Base-by-base conservation (phyloP, 2,113 vertebrate species). In the Nerophis lumbriciformis region DNA sequence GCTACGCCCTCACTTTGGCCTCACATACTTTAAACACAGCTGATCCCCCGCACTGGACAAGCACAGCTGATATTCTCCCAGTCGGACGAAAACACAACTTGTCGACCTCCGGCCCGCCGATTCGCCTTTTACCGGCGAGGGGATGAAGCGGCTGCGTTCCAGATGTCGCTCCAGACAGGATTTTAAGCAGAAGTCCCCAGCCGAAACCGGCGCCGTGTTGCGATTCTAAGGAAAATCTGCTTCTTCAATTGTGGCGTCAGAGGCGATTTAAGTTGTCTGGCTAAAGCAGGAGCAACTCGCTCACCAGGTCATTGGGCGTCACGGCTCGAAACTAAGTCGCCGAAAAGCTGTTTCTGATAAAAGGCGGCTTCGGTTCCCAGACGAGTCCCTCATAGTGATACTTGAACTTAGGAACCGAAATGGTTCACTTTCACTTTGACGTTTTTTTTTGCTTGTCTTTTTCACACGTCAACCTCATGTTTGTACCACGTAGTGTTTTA, bases 41-140 rank as follows among this genome's bases (percentile, higher is more conserved):
- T 63, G 21, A 73, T 52, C 16, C 79, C 68, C 54, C 8, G 71
- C 56, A 71, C 73, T 77, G 74, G 80, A 37, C n/a, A 16, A 61
- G 48, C 47, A 76, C 71, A 67, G 65, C 75, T 78, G 77, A 78
- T 72, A 59, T 63, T 56, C 39, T 48, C 66, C 51, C 53, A 10
- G 53, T 55, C 42, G 49, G 54, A 57, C 56, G 54, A 44, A 71
- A 59, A 57, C 68, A 60, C 66, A 49, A 74, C 75, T 73, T 66
- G 5, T 55, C 75, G 71, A 85, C 75, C 76, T 68, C 59, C 72
- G 69, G 81, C 82, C 82, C 77, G 80, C 61, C 54, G 69, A 79
- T 62, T 61, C 67, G 53, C 15, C 53, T 51, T 38, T 3, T 59
- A 66, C 39, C 38, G 48, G 58, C 42, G 76, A 71, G 69, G 66